A percentile compares a stretch with the other conserved stretches of the same genome.
Conservation (phyloP, 1,140 invertebrate genomes). For the Polypedilum vanderplanki region DNA sequence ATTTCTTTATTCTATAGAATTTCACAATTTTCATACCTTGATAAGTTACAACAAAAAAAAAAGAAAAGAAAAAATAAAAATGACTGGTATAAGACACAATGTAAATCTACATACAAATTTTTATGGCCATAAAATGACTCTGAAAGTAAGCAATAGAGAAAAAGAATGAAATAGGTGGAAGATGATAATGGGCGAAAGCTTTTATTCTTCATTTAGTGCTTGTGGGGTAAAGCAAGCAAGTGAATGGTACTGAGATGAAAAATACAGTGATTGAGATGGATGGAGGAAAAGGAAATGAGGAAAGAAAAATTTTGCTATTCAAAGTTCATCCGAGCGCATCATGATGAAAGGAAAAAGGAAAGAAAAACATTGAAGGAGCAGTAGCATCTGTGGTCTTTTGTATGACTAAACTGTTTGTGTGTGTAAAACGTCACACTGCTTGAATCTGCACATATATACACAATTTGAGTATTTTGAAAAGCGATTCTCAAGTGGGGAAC, state of each 20-base stretch:
- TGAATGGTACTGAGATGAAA: neutral
- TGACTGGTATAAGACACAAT: neutral
- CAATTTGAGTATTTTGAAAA: neutral
- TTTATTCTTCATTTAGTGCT: conserved; percentile 26
- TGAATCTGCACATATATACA: too few species aligned
- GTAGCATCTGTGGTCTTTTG: conserved; percentile 2
- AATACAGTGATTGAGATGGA: neutral
- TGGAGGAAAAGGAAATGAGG: neutral
- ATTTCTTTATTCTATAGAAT: too few species aligned
- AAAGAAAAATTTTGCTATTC: neutral
- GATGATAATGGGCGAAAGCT: conserved; percentile 22
- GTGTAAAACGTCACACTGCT: too few species aligned
- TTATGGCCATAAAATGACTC: neutral
- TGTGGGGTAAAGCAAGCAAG: neutral
- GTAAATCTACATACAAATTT: conserved; percentile 16
- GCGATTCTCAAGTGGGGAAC: neutral
- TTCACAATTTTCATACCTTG: too few species aligned
- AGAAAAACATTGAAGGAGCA: neutral
- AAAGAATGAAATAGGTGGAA: conserved; percentile 2
- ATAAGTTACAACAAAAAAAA: neutral
- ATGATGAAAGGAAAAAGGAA: neutral
- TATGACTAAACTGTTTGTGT: too few species aligned
- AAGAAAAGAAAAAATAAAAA: conserved; percentile 9
- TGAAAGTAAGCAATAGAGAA: neutral
- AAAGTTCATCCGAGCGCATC: conserved; percentile 23